Evolutionary conservation across 2,888 invertebrate species (phyloP).

Genomic region (Mythimna vitellina): DNA sequence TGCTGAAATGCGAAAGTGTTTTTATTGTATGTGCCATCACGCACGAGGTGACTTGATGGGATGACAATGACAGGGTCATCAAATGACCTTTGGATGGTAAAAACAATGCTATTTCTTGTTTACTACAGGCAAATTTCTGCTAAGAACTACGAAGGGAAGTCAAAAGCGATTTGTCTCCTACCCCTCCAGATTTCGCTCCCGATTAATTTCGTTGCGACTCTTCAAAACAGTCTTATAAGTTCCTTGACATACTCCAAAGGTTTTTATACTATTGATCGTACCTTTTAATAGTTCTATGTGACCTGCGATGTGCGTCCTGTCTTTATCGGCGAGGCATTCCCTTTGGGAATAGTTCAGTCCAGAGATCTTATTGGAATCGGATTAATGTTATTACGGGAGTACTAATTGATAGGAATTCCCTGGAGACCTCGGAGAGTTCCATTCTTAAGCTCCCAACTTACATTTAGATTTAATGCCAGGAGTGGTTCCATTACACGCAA

Average conservation of each 20-base stretch:
- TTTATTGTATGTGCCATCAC: conserved; percentile 54
- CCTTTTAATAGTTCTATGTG: background rate
- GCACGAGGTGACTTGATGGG: conserved; percentile 42
- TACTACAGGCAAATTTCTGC: background rate
- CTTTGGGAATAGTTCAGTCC: background rate
- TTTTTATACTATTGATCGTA: conserved; percentile 31
- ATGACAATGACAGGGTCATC: conserved; percentile 39
- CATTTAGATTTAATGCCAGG: background rate
- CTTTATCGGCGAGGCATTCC: background rate
- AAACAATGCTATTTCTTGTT: conserved; percentile 2
- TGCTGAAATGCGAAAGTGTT: conserved; percentile 55
- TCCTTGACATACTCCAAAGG: conserved; percentile 12
- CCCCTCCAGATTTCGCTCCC: conserved; percentile 18
- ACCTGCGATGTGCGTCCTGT: background rate
- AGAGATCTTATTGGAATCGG: background rate
- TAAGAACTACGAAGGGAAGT: background rate
- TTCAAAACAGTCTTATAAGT: conserved; percentile 30
- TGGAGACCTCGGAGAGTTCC: background rate
- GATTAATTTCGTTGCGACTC: conserved; percentile 23
- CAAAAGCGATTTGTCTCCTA: conserved; percentile 23
- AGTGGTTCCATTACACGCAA: background rate
- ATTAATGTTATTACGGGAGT: background rate
- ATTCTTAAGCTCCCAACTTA: background rate
- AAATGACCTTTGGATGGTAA: conserved; percentile 32
- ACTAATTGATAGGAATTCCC: background rate